These are phyloP conservation scores for Lasioglossum figueresi DNA, from an alignment of 2,888 invertebrate genomes.

Conservation along the genomic window DNA sequence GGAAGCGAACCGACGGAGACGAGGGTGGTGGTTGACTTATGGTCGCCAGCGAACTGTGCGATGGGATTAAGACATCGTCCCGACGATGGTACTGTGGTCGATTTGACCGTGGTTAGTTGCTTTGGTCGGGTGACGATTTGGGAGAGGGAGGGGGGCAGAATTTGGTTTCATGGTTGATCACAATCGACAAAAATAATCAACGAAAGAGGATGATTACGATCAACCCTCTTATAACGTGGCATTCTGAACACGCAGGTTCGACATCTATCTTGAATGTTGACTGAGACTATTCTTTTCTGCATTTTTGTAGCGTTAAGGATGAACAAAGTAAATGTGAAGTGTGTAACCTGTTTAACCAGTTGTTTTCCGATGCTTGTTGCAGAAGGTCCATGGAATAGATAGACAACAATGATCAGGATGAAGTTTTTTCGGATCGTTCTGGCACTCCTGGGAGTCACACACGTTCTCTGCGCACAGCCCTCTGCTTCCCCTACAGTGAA, in stretches of 20 bases:
- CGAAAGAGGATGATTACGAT: not conserved
- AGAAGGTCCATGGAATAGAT: conserved; percentile 78
- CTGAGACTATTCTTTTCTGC: not conserved
- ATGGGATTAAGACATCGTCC: conserved; percentile 14
- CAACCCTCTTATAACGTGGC: not conserved
- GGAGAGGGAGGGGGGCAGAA: not conserved
- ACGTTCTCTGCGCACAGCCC: conserved; percentile 77
- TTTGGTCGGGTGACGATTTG: not conserved
- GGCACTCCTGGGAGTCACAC: conserved; percentile 80
- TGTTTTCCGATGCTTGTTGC: conserved; percentile 61
- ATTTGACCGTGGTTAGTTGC: not conserved
- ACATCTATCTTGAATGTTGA: not conserved
- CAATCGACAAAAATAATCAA: no score
- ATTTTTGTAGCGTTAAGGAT: not conserved
- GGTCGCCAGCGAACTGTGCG: conserved; percentile 1
- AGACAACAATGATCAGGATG: conserved; percentile 77
- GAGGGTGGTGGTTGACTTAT: conserved; percentile 62
- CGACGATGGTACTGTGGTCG: not conserved
- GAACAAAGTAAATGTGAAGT: not conserved
- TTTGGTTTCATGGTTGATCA: not conserved
- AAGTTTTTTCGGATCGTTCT: conserved; percentile 77
- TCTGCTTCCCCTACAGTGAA: conserved; percentile 79
- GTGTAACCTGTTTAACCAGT: not conserved
- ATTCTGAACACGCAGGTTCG: not conserved
- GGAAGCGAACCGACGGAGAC: conserved; percentile 66